These are phyloP conservation scores for Luffia ferchaultella DNA, from an alignment of 2,888 invertebrate species.

Conservation along the genomic window DNA sequence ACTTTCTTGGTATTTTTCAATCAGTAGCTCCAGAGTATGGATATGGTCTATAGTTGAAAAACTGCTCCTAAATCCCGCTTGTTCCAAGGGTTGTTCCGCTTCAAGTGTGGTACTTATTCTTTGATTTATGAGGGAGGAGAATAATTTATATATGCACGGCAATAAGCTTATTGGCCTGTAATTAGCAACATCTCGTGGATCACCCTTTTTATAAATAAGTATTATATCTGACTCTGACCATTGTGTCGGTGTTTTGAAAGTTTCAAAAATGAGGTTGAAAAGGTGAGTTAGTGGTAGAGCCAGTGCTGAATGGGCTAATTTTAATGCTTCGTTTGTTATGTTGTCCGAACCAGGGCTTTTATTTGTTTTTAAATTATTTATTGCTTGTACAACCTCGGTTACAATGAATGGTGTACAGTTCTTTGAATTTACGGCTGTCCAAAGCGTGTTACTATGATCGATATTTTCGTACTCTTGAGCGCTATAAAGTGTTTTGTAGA, in stretches of 20 bases:
- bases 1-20: conserved; percentile 13
- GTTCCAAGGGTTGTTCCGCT: conserved; percentile 4
- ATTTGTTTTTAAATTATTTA: not conserved
- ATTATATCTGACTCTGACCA: conserved; percentile 8
- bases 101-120: not conserved
- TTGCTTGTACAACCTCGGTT: not conserved
- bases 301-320: not conserved
- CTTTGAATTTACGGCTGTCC: not conserved
- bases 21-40: conserved; percentile 10
- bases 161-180: not conserved
- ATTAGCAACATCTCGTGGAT: conserved; percentile 20
- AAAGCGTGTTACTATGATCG: not conserved
- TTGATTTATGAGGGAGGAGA: conserved; percentile 1
- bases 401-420: not conserved
- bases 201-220: conserved; percentile 2
- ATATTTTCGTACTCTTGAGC: not conserved
- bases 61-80: conserved; percentile 9
- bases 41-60: conserved; percentile 12
- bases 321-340: conserved; percentile 1
- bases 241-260: conserved; percentile 4
- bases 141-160: not conserved
- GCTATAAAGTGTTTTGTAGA: conserved; percentile 1
- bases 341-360: not conserved
- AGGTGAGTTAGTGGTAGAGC: not conserved
- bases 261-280: conserved; percentile 5